phyloP scores from a whole-genome alignment of 2,113 vertebrate genomes.

The Chroicocephalus ridibundus region DNA sequence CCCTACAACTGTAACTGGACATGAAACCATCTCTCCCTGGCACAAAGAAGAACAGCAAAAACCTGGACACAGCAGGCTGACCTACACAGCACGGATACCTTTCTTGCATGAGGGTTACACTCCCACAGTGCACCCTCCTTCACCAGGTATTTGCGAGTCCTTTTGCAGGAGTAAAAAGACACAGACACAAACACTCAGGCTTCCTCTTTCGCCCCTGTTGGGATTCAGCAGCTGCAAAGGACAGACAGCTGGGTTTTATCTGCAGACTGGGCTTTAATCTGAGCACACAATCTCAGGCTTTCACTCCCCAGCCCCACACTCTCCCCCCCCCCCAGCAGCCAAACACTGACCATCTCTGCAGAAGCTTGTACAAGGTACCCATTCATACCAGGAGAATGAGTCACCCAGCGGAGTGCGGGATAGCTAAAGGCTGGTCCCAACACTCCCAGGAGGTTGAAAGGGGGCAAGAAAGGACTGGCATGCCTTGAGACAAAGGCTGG shows the following conservation, averaged over 20 bases:
- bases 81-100: not conserved
- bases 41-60: not conserved
- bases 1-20: not conserved
- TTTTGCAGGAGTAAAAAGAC: not conserved
- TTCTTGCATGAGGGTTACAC: not conserved
- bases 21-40: not conserved
- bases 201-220: not conserved
- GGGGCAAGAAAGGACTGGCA: not conserved
- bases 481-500: not conserved
- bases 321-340: not conserved
- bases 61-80: not conserved
- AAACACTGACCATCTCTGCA: not conserved
- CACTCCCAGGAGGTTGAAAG: not conserved
- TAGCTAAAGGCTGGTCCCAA: not conserved
- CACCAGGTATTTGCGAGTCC: not conserved
- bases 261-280: not conserved
- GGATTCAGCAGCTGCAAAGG: not conserved
- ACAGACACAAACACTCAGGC: not conserved
- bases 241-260: conserved; percentile 29
- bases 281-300: conserved; percentile 38
- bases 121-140: not conserved
- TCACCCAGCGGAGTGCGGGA: not conserved
- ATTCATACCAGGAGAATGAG: conserved; percentile 44
- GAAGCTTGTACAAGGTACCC: conserved; percentile 34
- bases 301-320: not conserved